Evolutionary conservation across 2,113 vertebrate genomes (phyloP).

Genomic region (Conger conger): DNA sequence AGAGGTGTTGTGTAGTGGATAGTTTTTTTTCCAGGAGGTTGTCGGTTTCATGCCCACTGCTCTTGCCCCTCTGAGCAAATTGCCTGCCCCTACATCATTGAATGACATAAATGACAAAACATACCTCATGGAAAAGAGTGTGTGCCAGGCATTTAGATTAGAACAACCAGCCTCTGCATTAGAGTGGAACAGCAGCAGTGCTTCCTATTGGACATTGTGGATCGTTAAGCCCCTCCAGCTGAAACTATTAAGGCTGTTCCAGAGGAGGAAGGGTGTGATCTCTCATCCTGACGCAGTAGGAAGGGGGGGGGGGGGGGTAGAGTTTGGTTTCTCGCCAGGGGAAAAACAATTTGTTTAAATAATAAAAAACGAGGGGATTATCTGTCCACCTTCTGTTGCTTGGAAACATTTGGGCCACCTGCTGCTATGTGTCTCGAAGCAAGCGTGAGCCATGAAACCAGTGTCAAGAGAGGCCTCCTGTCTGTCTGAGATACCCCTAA

Average conservation of each 20-base stretch:
- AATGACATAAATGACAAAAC: too few species aligned
- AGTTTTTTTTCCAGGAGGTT: too few species aligned
- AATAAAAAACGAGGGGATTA: slow-evolving; percentile 29
- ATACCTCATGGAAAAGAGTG: too few species aligned
- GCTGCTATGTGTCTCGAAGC: neutral
- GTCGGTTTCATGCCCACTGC: too few species aligned
- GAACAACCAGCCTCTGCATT: too few species aligned
- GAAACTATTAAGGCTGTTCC: neutral
- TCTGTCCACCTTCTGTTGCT: slow-evolving; percentile 32
- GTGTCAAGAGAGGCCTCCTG: neutral
- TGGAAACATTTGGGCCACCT: neutral
- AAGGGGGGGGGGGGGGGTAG: too few species aligned
- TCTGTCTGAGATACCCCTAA: neutral
- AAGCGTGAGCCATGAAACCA: neutral
- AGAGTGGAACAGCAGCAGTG: too few species aligned
- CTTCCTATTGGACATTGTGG: too few species aligned
- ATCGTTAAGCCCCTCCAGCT: neutral
- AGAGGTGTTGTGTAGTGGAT: too few species aligned
- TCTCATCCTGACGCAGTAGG: slow-evolving; percentile 13
- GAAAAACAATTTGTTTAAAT: slow-evolving; percentile 28
- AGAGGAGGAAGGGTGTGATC: slow-evolving; percentile 8
- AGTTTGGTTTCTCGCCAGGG: neutral
- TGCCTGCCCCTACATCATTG: too few species aligned
- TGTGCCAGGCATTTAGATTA: too few species aligned
- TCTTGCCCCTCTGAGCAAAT: too few species aligned